These are phyloP conservation scores for Salpingus planirostris DNA, from an alignment of 2,888 invertebrate species.

Conservation along the genomic window DNA sequence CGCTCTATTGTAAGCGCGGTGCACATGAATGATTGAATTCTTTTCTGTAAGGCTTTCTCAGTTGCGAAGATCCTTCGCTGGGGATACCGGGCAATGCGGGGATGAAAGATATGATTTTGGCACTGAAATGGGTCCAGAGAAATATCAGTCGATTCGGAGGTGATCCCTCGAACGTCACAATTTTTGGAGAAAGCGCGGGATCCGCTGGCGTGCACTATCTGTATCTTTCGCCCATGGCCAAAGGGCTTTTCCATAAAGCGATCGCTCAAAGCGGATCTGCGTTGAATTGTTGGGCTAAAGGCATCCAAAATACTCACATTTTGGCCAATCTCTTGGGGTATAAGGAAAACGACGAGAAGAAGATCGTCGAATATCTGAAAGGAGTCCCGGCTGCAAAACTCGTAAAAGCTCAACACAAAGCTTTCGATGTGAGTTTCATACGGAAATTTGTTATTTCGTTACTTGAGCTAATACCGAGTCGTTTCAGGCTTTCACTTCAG, in stretches of 20 bases:
- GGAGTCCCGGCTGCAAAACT: slow-evolving; percentile 22
- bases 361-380: slow-evolving; percentile 24
- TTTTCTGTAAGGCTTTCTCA: slow-evolving; percentile 48
- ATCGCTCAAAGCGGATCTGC: slow-evolving; percentile 32
- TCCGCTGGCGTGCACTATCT: slow-evolving; percentile 44
- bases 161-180: slow-evolving; percentile 45
- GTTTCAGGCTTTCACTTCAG: slow-evolving; percentile 21
- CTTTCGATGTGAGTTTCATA: slow-evolving; percentile 23
- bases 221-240: slow-evolving; percentile 42
- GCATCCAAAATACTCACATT: slow-evolving; percentile 19
- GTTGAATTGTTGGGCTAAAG: slow-evolving; percentile 28
- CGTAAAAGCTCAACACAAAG: slow-evolving; percentile 20
- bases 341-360: slow-evolving; percentile 27
- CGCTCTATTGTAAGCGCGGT: too few relatives aligned
- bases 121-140: slow-evolving; percentile 45
- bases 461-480: too few relatives aligned
- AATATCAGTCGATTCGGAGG: slow-evolving; percentile 46
- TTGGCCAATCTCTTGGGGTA: slow-evolving; percentile 25
- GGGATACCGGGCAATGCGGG: slow-evolving; percentile 48
- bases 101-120: slow-evolving; percentile 46
- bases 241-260: slow-evolving; percentile 34
- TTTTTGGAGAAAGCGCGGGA: slow-evolving; percentile 49
- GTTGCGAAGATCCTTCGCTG: slow-evolving; percentile 41
- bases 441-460: not conserved
- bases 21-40: too few relatives aligned